These are phyloP conservation scores for Physocephala rufipes DNA, from an alignment of 2,888 invertebrate species.

Conservation along the genomic window DNA sequence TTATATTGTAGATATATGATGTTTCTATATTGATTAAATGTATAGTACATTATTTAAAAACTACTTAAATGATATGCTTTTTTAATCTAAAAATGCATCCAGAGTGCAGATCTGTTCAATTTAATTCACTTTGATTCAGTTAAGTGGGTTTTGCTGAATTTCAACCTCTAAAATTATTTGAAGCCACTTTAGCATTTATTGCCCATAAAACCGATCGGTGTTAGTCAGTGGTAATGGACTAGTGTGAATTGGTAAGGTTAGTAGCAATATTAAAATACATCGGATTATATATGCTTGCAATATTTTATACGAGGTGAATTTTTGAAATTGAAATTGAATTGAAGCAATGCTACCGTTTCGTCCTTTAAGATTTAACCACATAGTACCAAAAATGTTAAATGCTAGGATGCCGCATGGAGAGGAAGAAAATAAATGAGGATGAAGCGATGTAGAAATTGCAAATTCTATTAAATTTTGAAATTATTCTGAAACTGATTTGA, in stretches of 20 bases:
- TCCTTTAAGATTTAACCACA: neutral
- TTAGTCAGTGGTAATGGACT: neutral
- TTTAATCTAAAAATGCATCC: too few species aligned
- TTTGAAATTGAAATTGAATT: slow-evolving; percentile 30
- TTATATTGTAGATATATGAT: too few species aligned
- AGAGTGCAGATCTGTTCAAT: too few species aligned
- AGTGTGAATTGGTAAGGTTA: neutral
- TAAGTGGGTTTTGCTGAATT: neutral
- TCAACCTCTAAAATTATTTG: too few species aligned
- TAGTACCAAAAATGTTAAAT: neutral
- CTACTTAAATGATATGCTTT: too few species aligned
- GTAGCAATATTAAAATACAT: slow-evolving; percentile 24
- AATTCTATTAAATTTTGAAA: too few species aligned
- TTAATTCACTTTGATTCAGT: neutral
- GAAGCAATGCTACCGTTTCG: neutral
- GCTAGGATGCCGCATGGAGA: neutral
- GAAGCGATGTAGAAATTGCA: neutral
- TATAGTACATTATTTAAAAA: too few species aligned
- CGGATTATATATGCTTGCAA: slow-evolving; percentile 25
- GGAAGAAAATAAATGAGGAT: neutral
- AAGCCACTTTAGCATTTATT: neutral
- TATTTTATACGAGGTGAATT: slow-evolving; percentile 11
- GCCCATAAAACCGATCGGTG: neutral
- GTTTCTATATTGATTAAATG: too few species aligned
- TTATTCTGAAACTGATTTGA: too few species aligned